Evolutionary conservation across 2,888 invertebrate genomes (phyloP).

Genomic region (Alentia gelatinosa): DNA sequence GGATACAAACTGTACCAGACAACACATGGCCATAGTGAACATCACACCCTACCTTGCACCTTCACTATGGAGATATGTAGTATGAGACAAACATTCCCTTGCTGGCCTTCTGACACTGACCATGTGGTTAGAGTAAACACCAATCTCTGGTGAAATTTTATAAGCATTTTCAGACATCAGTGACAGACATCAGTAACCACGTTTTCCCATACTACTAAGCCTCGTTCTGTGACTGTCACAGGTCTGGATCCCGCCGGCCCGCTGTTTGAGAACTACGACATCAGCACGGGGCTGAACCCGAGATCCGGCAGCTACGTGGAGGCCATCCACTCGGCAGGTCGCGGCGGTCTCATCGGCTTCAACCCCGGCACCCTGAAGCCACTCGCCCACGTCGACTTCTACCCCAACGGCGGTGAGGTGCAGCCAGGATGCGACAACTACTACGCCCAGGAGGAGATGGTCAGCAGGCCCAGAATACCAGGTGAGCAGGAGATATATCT

Average conservation of each 20-base stretch:
- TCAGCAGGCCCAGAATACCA: too few species aligned
- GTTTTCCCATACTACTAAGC: too few species aligned
- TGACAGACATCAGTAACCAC: background rate
- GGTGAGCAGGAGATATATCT: too few species aligned
- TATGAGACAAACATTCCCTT: background rate
- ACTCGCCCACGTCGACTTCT: slow-evolving; percentile 80
- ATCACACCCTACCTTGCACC: background rate
- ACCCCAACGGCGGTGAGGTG: slow-evolving; percentile 79
- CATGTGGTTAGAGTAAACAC: too few species aligned
- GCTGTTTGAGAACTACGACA: slow-evolving; percentile 24
- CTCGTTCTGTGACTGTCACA: background rate
- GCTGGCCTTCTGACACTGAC: background rate
- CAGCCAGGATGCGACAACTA: slow-evolving; percentile 79
- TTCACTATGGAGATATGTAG: background rate
- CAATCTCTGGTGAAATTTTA: too few species aligned
- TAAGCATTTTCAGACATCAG: background rate
- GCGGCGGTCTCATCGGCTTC: background rate
- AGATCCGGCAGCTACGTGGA: background rate
- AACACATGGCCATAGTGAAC: background rate
- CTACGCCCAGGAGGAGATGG: background rate
- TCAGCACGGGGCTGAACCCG: background rate
- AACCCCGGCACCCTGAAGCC: slow-evolving; percentile 33
- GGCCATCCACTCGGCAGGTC: background rate
- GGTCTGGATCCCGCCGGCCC: slow-evolving; percentile 30
- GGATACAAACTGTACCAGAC: too few species aligned